A percentile compares a stretch with the other conserved stretches of the same genome.
phyloP scores from a whole-genome alignment of 2,113 vertebrate genomes.

The Myodes glareolus region DNA sequence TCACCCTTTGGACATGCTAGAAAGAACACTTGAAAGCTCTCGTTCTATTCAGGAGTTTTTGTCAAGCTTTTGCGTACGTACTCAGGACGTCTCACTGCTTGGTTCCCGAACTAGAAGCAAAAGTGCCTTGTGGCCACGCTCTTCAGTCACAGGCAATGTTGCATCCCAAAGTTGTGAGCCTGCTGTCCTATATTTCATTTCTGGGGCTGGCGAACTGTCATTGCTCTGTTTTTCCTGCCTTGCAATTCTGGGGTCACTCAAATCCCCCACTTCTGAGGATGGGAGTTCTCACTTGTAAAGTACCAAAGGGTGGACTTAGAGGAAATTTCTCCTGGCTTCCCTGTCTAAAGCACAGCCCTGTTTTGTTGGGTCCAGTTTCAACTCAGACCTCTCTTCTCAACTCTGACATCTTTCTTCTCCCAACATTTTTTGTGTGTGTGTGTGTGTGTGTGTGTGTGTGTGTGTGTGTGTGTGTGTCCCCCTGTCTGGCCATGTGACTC shows the following conservation, averaged over 20 bases:
- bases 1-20: constrained; percentile 45
- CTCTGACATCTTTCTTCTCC: background rate
- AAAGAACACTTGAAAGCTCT: constrained; percentile 53
- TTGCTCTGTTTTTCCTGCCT: background rate
- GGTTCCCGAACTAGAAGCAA: constrained; percentile 12
- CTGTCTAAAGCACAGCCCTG: background rate
- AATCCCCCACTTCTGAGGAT: background rate
- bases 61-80: background rate
- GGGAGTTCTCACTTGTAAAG: background rate
- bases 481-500: background rate
- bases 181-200: background rate
- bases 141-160: no score
- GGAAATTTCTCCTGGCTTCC: background rate
- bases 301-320: background rate
- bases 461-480: no score
- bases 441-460: no score
- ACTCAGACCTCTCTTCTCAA: background rate
- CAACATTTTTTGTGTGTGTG: no score
- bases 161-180: background rate
- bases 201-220: fast-evolving
- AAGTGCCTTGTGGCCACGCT: background rate
- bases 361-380: background rate
- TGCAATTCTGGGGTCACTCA: background rate
- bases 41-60: constrained; percentile 51
- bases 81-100: constrained; percentile 46